phyloP scores from a whole-genome alignment of 2,797 vertebrate species.

The Euthynnus affinis region DNA sequence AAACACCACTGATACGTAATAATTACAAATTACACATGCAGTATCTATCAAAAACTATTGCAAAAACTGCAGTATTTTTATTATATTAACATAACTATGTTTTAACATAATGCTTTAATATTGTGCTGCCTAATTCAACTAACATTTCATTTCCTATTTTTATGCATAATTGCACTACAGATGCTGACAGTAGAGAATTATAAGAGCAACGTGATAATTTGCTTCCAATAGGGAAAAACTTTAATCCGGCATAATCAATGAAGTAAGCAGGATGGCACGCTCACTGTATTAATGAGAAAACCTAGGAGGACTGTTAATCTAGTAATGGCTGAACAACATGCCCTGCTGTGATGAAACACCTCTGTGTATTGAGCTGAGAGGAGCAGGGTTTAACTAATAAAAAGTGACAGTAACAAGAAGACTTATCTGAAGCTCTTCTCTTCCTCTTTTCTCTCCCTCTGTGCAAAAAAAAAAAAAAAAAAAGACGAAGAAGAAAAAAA shows the following conservation, averaged over 20 bases:
- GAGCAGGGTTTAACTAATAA: slow-evolving; percentile 72
- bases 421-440: slow-evolving; percentile 61
- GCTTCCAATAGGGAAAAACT: slow-evolving; percentile 23
- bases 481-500: slow-evolving; percentile 23
- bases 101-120: background rate
- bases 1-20: slow-evolving; percentile 4
- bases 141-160: slow-evolving; percentile 17
- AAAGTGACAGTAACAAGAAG: slow-evolving; percentile 77
- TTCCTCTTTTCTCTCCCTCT: slow-evolving; percentile 14
- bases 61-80: background rate
- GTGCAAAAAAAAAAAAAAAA: slow-evolving; percentile 22
- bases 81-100: too few relatives aligned
- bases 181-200: slow-evolving; percentile 25
- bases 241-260: slow-evolving; percentile 54
- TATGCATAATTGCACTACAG: slow-evolving; percentile 7
- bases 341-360: slow-evolving; percentile 60
- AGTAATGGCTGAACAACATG: slow-evolving; percentile 66
- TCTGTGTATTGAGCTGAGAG: slow-evolving; percentile 65
- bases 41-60: slow-evolving; percentile 9
- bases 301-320: slow-evolving; percentile 63
- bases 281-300: slow-evolving; percentile 60
- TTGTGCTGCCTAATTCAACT: background rate
- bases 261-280: slow-evolving; percentile 48
- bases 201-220: slow-evolving; percentile 44
- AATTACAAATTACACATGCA: slow-evolving; percentile 20